Conservation (phyloP, 2,888 invertebrate species). For the Drosophila lacicola region DNA sequence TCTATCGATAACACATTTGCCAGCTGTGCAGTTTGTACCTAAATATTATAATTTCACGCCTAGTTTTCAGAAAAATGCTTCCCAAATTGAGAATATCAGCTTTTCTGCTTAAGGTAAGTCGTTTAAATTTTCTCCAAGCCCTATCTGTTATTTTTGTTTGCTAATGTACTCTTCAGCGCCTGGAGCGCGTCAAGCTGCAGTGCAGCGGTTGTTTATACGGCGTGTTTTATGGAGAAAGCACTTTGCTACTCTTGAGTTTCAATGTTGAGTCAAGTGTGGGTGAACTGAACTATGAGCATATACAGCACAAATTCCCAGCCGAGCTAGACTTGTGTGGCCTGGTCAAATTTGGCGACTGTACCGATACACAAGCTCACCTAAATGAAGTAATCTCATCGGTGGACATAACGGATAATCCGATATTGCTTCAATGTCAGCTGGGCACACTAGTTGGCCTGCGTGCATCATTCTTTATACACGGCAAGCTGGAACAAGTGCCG, state of each 20-base stretch:
- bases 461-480: conserved; percentile 90
- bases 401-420: conserved; percentile 92
- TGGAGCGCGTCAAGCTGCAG: conserved; percentile 88
- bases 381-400: conserved; percentile 89
- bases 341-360: conserved; percentile 88
- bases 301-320: conserved; percentile 89
- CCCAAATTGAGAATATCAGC: conserved; percentile 91
- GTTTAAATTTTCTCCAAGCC: background rate
- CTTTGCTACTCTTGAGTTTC: conserved; percentile 89
- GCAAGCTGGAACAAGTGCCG: conserved; percentile 88
- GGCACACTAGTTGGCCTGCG: conserved; percentile 87
- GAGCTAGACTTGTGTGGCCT: conserved; percentile 92
- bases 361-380: conserved; percentile 87
- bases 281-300: conserved; percentile 85
- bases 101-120: conserved; percentile 89
- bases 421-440: conserved; percentile 87
- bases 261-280: conserved; percentile 88
- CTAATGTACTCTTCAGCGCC: conserved; percentile 86
- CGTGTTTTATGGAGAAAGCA: conserved; percentile 90
- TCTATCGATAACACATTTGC: conserved; percentile 54
- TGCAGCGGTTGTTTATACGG: conserved; percentile 91
- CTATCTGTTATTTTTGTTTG: background rate
- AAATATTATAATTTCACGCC: conserved; percentile 34
- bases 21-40: conserved; percentile 69
- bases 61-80: conserved; percentile 86